Percentiles rank a stretch among this genome's conserved stretches.
Evolutionary conservation across 2,113 vertebrate genomes (phyloP).

Genomic region (Larimichthys crocea): DNA sequence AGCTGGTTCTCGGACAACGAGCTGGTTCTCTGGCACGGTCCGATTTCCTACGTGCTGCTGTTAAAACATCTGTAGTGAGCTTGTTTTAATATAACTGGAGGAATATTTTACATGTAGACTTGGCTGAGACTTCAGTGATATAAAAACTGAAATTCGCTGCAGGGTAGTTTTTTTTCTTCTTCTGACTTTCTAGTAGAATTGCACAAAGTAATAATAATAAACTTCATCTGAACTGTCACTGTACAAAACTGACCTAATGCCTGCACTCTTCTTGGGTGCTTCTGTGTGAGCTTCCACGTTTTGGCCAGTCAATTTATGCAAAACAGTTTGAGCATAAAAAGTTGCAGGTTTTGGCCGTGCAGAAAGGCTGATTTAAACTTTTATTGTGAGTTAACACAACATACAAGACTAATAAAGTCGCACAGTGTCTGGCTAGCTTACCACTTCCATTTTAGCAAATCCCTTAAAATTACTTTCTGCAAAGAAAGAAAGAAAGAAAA

Average conservation of each 20-base stretch:
- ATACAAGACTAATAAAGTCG: neutral
- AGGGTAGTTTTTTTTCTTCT: neutral
- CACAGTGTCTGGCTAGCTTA: neutral
- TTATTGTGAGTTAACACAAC: neutral
- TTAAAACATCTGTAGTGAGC: neutral
- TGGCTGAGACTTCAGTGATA: neutral
- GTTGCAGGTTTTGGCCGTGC: neutral
- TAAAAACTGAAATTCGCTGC: neutral
- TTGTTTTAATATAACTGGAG: neutral
- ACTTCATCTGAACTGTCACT: neutral
- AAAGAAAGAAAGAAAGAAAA: neutral
- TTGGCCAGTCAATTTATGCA: neutral
- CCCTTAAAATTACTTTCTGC: neutral
- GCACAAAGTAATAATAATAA: neutral
- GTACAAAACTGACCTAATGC: too few relatives aligned
- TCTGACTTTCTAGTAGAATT: neutral
- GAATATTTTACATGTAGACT: neutral
- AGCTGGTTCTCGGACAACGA: neutral
- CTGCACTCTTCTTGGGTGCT: too few relatives aligned
- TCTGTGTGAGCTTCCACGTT: neutral
- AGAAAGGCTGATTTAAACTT: neutral
- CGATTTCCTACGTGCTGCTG: neutral
- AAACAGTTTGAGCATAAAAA: neutral
- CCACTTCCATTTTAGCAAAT: neutral
- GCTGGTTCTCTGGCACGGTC: neutral